Conservation (phyloP, 2,113 vertebrate species). For the Agapornis roseicollis region DNA sequence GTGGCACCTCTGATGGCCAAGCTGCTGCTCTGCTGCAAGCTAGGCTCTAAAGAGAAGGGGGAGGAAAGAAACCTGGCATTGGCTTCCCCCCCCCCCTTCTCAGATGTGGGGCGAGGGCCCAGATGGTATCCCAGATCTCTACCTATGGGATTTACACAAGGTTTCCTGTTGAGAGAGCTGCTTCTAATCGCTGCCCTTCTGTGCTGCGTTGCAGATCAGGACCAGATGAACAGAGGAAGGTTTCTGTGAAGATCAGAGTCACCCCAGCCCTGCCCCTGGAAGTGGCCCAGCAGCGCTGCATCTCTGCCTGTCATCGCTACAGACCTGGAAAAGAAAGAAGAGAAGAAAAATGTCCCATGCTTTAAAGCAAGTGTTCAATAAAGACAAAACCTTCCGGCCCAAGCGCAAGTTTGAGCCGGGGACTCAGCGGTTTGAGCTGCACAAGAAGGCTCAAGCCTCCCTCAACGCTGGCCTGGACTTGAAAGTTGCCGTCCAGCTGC, state of each 20-base stretch:
- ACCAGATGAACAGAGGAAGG: constrained; percentile 23
- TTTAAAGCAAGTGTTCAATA: constrained; percentile 96
- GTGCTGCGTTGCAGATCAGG: constrained; percentile 42
- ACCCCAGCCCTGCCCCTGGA: not conserved
- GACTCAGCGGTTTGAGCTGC: constrained; percentile 94
- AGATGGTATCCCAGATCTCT: constrained; percentile 54
- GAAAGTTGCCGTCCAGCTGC: constrained; percentile 91
- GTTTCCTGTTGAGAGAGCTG: constrained; percentile 53
- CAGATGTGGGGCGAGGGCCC: not conserved
- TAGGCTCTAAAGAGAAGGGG: not conserved
- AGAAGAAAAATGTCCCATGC: constrained; percentile 83
- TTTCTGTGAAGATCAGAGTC: constrained; percentile 42
- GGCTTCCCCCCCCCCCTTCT: not conserved
- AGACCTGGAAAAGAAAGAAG: not conserved
- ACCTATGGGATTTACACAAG: constrained; percentile 26
- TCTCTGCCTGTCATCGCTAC: not conserved
- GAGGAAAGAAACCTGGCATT: not conserved
- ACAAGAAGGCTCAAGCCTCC: constrained; percentile 95
- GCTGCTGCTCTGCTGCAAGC: not conserved
- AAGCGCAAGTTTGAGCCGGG: constrained; percentile 98
- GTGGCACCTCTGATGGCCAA: not conserved
- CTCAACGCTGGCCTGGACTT: constrained; percentile 94
- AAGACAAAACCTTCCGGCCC: constrained; percentile 97
- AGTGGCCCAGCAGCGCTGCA: not conserved
- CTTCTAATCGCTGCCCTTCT: constrained; percentile 44